These are phyloP conservation scores for Brachyalestes nurse DNA, from an alignment of 2,797 vertebrate genomes.

Conservation along the genomic window DNA sequence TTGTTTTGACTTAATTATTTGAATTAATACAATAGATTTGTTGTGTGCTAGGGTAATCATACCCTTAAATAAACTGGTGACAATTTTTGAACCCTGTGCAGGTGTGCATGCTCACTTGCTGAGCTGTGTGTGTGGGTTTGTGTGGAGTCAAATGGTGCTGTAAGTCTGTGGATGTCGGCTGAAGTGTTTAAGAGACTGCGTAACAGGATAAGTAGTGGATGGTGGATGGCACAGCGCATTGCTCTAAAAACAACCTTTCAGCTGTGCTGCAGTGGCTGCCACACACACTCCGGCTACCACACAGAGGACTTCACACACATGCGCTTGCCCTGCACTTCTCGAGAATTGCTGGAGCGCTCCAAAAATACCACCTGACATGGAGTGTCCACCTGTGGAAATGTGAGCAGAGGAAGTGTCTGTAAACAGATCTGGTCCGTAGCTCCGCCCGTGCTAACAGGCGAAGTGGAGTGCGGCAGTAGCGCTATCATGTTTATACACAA, in stretches of 20 bases:
- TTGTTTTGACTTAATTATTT: no score
- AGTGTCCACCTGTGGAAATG: conserved; percentile 55
- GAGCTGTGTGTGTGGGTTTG: conserved; percentile 37
- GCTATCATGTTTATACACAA: conserved; percentile 6
- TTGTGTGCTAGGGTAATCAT: no score
- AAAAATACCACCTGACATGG: conserved; percentile 48
- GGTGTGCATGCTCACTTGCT: conserved; percentile 25
- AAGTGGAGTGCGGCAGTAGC: conserved; percentile 5
- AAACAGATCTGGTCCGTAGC: conserved; percentile 35
- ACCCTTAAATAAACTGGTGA: neutral
- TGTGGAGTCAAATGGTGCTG: conserved; percentile 20
- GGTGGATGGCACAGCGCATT: conserved; percentile 64
- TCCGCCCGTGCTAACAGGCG: conserved; percentile 36
- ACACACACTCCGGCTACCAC: conserved; percentile 12
- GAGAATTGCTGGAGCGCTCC: conserved; percentile 38
- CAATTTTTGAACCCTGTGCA: neutral
- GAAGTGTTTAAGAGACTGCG: conserved; percentile 59
- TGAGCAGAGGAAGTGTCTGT: conserved; percentile 33
- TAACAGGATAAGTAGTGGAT: conserved; percentile 72
- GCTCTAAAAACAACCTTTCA: conserved; percentile 78
- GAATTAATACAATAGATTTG: no score
- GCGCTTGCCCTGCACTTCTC: conserved; percentile 38
- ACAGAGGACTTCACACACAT: conserved; percentile 23
- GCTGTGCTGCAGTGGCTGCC: conserved; percentile 64
- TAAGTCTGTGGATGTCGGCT: neutral